Conservation (phyloP, 2,888 invertebrate genomes). For the Drosophila anceps region DNA sequence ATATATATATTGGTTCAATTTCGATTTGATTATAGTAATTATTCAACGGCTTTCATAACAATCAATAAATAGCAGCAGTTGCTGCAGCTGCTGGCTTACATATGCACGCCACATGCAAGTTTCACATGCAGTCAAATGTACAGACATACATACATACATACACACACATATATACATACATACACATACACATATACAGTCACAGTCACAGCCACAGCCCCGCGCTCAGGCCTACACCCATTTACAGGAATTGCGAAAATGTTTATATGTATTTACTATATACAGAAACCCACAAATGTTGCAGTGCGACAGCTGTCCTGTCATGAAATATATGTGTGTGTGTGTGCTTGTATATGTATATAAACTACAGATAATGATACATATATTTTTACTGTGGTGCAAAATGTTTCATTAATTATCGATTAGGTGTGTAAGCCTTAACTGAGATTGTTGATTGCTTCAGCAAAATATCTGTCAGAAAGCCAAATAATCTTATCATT, state of each 20-base stretch:
- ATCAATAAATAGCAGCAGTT: constrained; percentile 27
- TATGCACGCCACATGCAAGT: constrained; percentile 26
- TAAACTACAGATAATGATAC: neutral
- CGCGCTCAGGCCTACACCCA: constrained; percentile 1
- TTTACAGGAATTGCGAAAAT: constrained; percentile 1
- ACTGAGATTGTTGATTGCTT: neutral
- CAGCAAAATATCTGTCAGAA: neutral
- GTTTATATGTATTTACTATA: neutral
- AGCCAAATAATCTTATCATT: constrained; percentile 1
- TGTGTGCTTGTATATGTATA: neutral
- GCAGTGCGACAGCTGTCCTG: constrained; percentile 2
- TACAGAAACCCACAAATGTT: neutral
- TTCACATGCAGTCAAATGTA: constrained; percentile 18
- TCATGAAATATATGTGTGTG: neutral
- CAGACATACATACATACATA: neutral
- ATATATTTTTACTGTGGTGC: constrained; percentile 25
- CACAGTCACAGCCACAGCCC: neutral
- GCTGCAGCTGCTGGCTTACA: constrained; percentile 19
- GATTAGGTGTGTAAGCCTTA: constrained; percentile 5
- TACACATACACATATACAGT: neutral
- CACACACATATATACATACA: neutral
- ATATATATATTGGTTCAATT: neutral
- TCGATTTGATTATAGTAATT: neutral
- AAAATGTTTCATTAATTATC: constrained; percentile 35
- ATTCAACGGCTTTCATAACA: constrained; percentile 8